phyloP scores from a whole-genome alignment of 2,797 vertebrate species.

The Crenuchus spilurus region DNA sequence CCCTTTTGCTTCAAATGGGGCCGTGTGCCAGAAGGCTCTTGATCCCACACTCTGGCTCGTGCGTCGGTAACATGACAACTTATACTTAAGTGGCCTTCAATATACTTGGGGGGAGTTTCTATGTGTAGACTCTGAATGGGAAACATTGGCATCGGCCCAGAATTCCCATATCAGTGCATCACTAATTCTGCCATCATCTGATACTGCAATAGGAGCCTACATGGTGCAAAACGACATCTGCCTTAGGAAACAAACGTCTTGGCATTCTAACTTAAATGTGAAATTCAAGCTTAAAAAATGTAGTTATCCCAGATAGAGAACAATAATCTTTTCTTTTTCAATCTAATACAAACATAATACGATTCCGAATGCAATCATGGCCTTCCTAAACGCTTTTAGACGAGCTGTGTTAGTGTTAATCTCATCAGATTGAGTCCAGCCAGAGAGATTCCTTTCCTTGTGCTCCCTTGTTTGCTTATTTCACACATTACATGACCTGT shows the following conservation, averaged over 20 bases:
- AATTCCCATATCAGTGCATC: too few species aligned
- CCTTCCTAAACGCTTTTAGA: constrained; percentile 42
- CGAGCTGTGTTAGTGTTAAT: constrained; percentile 31
- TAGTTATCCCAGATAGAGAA: constrained; percentile 20
- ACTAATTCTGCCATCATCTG: too few species aligned
- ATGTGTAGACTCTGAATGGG: too few species aligned
- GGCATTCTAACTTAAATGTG: neutral
- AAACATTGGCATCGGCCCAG: too few species aligned
- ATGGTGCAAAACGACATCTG: neutral
- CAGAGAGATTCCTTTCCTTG: constrained; percentile 23
- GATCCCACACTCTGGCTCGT: too few species aligned
- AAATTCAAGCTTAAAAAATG: neutral
- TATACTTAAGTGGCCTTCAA: too few species aligned
- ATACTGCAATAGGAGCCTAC: neutral
- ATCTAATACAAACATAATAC: constrained; percentile 39
- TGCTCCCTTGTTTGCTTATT: constrained; percentile 32
- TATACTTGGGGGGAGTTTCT: too few species aligned
- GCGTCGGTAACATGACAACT: too few species aligned
- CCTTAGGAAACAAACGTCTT: neutral
- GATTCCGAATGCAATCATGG: constrained; percentile 31
- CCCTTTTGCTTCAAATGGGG: too few species aligned
- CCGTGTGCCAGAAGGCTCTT: too few species aligned
- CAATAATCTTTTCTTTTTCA: constrained; percentile 47
- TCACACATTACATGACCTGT: constrained; percentile 31
- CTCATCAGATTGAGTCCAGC: constrained; percentile 40